phyloP scores from a whole-genome alignment of 2,113 vertebrate species.

The Rhegmatorhina hoffmannsi region DNA sequence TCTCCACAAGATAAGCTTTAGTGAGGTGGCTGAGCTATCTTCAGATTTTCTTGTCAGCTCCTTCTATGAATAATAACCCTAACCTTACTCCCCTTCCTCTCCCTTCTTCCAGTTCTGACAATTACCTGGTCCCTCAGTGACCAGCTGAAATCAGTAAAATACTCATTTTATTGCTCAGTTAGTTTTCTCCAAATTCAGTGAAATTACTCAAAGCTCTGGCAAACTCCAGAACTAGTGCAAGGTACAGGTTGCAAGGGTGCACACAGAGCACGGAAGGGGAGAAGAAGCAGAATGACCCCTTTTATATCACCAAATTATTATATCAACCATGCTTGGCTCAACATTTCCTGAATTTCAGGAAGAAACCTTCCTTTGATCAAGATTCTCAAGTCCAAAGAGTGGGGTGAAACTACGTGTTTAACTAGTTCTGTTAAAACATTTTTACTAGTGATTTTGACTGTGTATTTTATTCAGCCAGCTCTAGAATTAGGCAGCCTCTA shows the following conservation, averaged over 20 bases:
- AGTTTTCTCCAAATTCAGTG: background rate
- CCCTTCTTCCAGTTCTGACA: background rate
- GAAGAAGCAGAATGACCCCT: background rate
- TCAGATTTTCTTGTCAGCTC: background rate
- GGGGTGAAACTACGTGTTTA: background rate
- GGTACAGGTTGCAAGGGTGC: background rate
- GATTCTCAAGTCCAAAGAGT: background rate
- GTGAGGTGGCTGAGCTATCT: background rate
- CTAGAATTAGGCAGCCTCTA: background rate
- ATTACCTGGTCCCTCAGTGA: background rate
- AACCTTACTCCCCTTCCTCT: background rate
- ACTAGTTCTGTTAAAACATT: background rate
- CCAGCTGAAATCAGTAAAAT: background rate
- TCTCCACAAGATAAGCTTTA: background rate
- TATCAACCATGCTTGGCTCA: background rate
- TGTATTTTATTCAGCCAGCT: background rate
- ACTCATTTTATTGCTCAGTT: background rate
- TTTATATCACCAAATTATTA: background rate
- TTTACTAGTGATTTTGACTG: background rate
- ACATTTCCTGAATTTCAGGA: background rate
- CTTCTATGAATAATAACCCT: background rate
- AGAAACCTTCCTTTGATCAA: background rate
- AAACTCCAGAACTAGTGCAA: background rate
- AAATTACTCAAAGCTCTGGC: background rate
- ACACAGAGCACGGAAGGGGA: background rate